Evolutionary conservation across 2,113 vertebrate genomes (phyloP), one percentile per base, ranked within the genome.

Genomic region (Xiphorhynchus elegans): DNA sequence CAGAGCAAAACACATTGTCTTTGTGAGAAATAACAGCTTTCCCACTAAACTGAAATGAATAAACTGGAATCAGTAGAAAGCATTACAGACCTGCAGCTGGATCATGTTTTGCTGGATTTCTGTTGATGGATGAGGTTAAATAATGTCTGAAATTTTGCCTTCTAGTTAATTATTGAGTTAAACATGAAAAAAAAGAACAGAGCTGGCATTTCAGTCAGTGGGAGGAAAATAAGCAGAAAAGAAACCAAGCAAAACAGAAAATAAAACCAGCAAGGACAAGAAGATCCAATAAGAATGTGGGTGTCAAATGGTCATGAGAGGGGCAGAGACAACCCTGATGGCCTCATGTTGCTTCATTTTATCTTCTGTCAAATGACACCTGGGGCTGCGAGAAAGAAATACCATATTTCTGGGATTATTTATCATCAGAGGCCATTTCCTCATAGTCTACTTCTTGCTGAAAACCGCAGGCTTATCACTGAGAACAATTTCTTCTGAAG

Each of bases 91-190:
- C 29, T 87, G 40, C 28, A 39, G 33, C 4, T 52, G 40, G 26
- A 50, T 79, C 2, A 7, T 7, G 29, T 74, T 92, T 69, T 62
- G 35, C 33, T 80, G 78, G 3, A 60, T 85, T 95, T 84, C 50
- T 80, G 4, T 70, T 55, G 53, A 47, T 50, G 33, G 40, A n/a
- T 80, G 63, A 77, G 33, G 59, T 91, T 83, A 96, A 87, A 77
- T 63, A 62, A 72, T 19, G 53, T 28, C 28, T 93, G 50, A 93
- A 79, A 87, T 88, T 88, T 80, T 93, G 59, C 47, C 35, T 59
- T 74, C 53, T 69, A 20, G 16, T 74, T 93, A 78, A 67, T 87
- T 92, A 46, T 35, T 77, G 75, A 52, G 26, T 74, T 92, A 84
- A 91, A 87, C 5, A 3, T n/a, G 17, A 63, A 60, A 69, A 25